Percentiles rank a stretch among this genome's conserved stretches.
phyloP scores from a whole-genome alignment of 2,113 vertebrate genomes.

The Maccullochella peelii region DNA sequence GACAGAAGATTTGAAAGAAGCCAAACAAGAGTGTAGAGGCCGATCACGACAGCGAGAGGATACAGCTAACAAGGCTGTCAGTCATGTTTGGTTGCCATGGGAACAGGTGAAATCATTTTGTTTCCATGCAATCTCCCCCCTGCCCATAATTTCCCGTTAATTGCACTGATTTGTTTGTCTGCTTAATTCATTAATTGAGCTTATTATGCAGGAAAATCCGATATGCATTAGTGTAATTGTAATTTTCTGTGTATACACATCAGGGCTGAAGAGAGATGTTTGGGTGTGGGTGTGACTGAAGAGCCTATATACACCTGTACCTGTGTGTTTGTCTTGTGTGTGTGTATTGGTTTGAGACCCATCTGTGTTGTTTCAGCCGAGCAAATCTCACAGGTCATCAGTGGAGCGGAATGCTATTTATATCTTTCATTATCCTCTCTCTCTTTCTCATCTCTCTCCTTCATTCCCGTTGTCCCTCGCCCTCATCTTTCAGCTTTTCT shows the following conservation, averaged over 20 bases:
- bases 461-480: constrained; percentile 21
- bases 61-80: constrained; percentile 20
- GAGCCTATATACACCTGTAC: constrained; percentile 4
- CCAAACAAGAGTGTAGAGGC: constrained; percentile 8
- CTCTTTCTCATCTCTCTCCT: constrained; percentile 11
- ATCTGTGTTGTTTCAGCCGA: constrained; percentile 57
- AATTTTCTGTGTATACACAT: constrained; percentile 6
- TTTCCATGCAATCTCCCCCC: constrained; percentile 2
- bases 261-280: constrained; percentile 3
- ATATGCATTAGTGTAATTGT: constrained; percentile 30
- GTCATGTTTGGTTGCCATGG: constrained; percentile 40
- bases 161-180: constrained; percentile 22
- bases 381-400: constrained; percentile 59
- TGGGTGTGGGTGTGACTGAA: constrained; percentile 1
- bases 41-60: not conserved
- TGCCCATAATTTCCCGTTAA: not conserved
- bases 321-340: constrained; percentile 4
- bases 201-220: constrained; percentile 27
- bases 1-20: constrained; percentile 26
- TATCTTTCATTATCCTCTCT: constrained; percentile 62
- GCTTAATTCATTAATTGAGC: constrained; percentile 30
- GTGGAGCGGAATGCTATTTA: constrained; percentile 57
- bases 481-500: constrained; percentile 51
- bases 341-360: constrained; percentile 40
- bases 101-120: constrained; percentile 23